Evolutionary conservation across 2,888 invertebrate species (phyloP).

Genomic region (Morpho helenor): DNA sequence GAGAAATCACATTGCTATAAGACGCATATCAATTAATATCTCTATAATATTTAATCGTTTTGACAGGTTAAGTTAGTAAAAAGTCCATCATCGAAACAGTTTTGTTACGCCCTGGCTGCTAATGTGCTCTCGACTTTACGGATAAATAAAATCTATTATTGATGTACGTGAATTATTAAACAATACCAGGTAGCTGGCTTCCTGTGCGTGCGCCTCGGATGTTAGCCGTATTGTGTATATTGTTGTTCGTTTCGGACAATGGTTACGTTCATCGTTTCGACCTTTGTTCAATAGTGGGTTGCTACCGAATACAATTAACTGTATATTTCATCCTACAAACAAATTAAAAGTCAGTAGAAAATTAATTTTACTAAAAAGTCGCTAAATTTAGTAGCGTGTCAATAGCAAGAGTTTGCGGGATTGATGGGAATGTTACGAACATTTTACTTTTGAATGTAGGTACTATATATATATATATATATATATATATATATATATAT

Average conservation of each 20-base stretch:
- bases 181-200: slow-evolving; percentile 48
- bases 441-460: no score
- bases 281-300: slow-evolving; percentile 18
- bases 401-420: no score
- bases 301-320: slow-evolving; percentile 11
- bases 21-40: no score
- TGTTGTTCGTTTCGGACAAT: slow-evolving; percentile 45
- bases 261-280: slow-evolving; percentile 34
- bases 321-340: slow-evolving; percentile 3
- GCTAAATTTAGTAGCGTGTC: no score
- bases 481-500: no score
- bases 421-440: no score
- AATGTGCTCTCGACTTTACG: slow-evolving; percentile 8
- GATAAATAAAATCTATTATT: slow-evolving; percentile 16
- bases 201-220: slow-evolving; percentile 40
- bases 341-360: not conserved
- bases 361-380: no score
- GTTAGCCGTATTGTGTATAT: slow-evolving; percentile 30
- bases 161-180: slow-evolving; percentile 28
- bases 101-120: not conserved
- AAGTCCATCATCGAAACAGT: no score
- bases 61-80: no score
- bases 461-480: no score
- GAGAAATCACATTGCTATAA: no score
- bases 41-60: no score